A percentile compares a stretch with the other conserved stretches of the same genome.
These are phyloP conservation scores for Malthinus flaveolus DNA, from an alignment of 2,888 invertebrate genomes.

Conservation along the genomic window DNA sequence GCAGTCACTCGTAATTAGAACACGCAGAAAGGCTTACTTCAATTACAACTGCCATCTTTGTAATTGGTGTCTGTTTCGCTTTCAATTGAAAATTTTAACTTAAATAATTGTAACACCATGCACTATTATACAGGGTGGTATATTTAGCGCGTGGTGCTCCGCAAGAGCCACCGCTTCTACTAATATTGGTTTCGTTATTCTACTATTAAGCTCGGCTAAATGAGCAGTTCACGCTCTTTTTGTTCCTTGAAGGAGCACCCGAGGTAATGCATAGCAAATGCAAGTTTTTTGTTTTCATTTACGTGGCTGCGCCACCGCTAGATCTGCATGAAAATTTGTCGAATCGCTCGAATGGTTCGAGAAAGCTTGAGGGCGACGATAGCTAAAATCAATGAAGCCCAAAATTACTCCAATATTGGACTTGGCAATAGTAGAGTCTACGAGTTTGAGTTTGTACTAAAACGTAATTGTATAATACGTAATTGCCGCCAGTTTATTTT, in stretches of 20 bases:
- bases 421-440: conserved; percentile 35
- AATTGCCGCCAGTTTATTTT: conserved; percentile 31
- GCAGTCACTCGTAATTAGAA: conserved; percentile 30
- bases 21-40: conserved; percentile 28
- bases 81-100: conserved; percentile 25
- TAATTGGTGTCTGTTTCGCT: conserved; percentile 27
- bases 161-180: no score
- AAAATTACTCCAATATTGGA: conserved; percentile 37
- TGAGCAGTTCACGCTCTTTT: no score
- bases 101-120: conserved; percentile 8
- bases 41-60: conserved; percentile 29
- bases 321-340: conserved; percentile 10
- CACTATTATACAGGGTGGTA: no score
- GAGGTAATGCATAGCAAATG: no score
- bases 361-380: conserved; percentile 23
- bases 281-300: no score
- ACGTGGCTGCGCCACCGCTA: no score
- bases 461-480: conserved; percentile 35
- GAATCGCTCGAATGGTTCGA: conserved; percentile 12
- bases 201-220: no score
- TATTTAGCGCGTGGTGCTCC: no score
- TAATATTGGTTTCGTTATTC: no score
- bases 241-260: no score
- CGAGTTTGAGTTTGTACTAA: conserved; percentile 32
- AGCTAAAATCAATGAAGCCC: conserved; percentile 38